Evolutionary conservation across 2,888 invertebrate genomes (phyloP), one percentile per base, ranked within the genome.

Genomic region (Phyllotreta cruciferae): DNA sequence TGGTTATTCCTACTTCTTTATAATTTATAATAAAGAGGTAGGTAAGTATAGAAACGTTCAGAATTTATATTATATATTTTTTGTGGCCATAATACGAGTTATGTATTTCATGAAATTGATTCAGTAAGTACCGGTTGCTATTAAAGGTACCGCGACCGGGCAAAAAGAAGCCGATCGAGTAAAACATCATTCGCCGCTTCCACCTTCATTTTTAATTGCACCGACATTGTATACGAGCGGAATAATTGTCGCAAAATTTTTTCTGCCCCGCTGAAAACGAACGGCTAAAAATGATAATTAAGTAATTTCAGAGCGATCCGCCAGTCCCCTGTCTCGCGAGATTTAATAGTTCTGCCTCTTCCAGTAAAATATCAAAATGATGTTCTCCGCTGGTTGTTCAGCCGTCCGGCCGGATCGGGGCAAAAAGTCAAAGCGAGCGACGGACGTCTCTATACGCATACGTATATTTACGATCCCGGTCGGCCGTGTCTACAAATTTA

Each of bases 381-480:
- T 64, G 67, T 62, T 68, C 66, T 64, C n/a, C 68, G 65, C 60
- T 60, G 65, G 61, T 24, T 65, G 68, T 60, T 63, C 61, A 66
- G 66, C 69, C 61, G 71, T 66, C 61, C 56, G 64, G 24, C 24
- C 63, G 66, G 50, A 47, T 39, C 53, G 62, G 64, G 66, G 66
- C 69, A 70, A 73, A 73, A 73, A 74, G 71, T 73, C 70, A 68
- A 58, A 61, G 64, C 54, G 55, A 60, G 58, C 62, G 74, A 74
- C 74, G 69, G 74, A 74, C 74, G 69, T 73, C 75, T 75, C 74
- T 74, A 74, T 74, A 71, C 69, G 71, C 71, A 69, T 24, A 69
- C 70, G 73, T 73, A 74, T 75, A 75, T 75, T 75, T 75, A 74
- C 71, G 74, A 69, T 69, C 70, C 66, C 68, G 55, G 69, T 71